Conservation (phyloP, 2,888 invertebrate species). For the Drosophila flavopinicola region DNA sequence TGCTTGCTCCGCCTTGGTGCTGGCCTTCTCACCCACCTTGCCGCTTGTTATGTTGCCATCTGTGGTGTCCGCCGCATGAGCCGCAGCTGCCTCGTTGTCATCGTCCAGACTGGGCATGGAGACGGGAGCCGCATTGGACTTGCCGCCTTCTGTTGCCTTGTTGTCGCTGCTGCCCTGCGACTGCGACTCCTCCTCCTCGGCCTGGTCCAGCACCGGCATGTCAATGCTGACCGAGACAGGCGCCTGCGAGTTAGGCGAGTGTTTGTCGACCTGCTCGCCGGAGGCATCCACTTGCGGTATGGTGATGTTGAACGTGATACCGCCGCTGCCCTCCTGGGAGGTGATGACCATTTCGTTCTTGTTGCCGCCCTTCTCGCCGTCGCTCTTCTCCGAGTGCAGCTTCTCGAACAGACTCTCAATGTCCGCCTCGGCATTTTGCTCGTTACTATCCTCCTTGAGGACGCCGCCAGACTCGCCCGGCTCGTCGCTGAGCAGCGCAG, state of each 20-base stretch:
- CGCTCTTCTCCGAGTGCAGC: slow-evolving; percentile 84
- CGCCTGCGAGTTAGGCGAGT: slow-evolving; percentile 65
- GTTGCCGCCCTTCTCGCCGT: slow-evolving; percentile 70
- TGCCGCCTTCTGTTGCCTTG: slow-evolving; percentile 52
- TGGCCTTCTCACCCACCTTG: slow-evolving; percentile 38
- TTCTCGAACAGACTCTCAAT: slow-evolving; percentile 85
- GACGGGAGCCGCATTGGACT: slow-evolving; percentile 78
- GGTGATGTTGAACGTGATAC: slow-evolving; percentile 84
- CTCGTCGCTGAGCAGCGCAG: slow-evolving; percentile 77
- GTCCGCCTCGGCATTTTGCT: slow-evolving; percentile 81
- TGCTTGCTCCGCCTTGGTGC: slow-evolving; percentile 42
- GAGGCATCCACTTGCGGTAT: slow-evolving; percentile 82
- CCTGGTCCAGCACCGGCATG: slow-evolving; percentile 84
- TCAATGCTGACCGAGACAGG: slow-evolving; percentile 84
- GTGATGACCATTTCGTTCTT: slow-evolving; percentile 84
- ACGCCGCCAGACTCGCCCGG: slow-evolving; percentile 45
- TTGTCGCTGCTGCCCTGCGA: slow-evolving; percentile 66
- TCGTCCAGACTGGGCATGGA: slow-evolving; percentile 85
- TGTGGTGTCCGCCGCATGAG: slow-evolving; percentile 45
- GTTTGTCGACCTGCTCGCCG: slow-evolving; percentile 67
- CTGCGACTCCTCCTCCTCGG: slow-evolving; percentile 81
- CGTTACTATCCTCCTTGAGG: slow-evolving; percentile 54
- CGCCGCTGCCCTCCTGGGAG: slow-evolving; percentile 84
- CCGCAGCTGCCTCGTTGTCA: slow-evolving; percentile 81
- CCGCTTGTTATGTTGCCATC: slow-evolving; percentile 43